Percentiles rank a stretch among this genome's conserved stretches.
These are phyloP conservation scores for Nebria brevicollis DNA, from an alignment of 2,888 invertebrate species.

Conservation along the genomic window DNA sequence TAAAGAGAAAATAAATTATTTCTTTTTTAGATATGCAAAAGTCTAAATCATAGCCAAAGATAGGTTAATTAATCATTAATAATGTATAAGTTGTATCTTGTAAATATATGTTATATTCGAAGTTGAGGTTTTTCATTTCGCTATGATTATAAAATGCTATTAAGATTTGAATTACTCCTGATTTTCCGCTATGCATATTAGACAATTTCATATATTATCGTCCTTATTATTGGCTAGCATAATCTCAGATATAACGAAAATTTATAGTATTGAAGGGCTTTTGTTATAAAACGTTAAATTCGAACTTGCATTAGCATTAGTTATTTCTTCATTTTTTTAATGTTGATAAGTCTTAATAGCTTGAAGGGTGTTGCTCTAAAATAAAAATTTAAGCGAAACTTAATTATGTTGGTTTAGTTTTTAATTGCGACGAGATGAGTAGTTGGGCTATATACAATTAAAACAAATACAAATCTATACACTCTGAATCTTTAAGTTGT, in stretches of 20 bases:
- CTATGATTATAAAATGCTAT: too few relatives aligned
- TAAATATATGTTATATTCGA: too few relatives aligned
- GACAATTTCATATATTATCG: too few relatives aligned
- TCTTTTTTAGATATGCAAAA: not conserved
- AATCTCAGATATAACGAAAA: too few relatives aligned
- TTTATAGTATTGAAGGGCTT: not conserved
- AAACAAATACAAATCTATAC: not conserved
- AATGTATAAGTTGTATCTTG: too few relatives aligned
- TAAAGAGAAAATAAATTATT: not conserved
- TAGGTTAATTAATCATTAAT: too few relatives aligned
- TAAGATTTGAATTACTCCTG: too few relatives aligned
- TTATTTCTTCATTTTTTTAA: not conserved
- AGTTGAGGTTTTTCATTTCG: too few relatives aligned
- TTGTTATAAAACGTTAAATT: not conserved
- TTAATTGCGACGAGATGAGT: not conserved
- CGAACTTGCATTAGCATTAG: not conserved
- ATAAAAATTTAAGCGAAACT: not conserved
- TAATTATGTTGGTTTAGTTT: conserved; percentile 14
- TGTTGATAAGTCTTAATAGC: not conserved
- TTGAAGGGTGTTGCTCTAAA: not conserved
- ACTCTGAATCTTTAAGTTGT: not conserved
- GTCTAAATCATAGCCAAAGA: not conserved
- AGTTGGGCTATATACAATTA: not conserved
- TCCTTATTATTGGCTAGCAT: too few relatives aligned
- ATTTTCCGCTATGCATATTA: too few relatives aligned